Percentiles rank a stretch among this genome's conserved stretches.
Evolutionary conservation across 2,888 invertebrate genomes (phyloP).

Genomic region (Trissoscelio sp.): DNA sequence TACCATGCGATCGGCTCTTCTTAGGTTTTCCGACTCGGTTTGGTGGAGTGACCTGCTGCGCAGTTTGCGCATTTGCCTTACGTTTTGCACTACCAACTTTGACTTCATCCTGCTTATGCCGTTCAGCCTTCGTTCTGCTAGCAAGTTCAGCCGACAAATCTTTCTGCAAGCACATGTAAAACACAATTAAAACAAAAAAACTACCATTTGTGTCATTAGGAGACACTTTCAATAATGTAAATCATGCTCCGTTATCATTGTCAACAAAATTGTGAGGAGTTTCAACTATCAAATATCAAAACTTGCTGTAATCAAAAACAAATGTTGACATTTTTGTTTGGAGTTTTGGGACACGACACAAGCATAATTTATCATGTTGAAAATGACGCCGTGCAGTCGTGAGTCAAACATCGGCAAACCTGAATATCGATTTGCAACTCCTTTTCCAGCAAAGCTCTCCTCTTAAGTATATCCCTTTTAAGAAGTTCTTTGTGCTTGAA

Average conservation of each 20-base stretch:
- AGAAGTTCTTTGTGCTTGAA: slow-evolving; percentile 95
- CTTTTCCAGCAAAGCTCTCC: slow-evolving; percentile 93
- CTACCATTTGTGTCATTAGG: background rate
- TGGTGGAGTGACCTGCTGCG: slow-evolving; percentile 80
- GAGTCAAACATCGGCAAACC: slow-evolving; percentile 82
- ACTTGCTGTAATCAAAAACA: background rate
- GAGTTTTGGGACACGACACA: slow-evolving; percentile 17
- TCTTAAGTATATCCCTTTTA: slow-evolving; percentile 96
- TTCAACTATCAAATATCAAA: background rate
- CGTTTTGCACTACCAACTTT: slow-evolving; percentile 86
- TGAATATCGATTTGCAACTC: slow-evolving; percentile 96
- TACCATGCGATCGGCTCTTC: slow-evolving; percentile 79
- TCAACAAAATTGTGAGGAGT: background rate
- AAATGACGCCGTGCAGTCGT: slow-evolving; percentile 57
- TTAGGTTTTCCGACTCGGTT: slow-evolving; percentile 80
- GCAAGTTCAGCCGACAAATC: slow-evolving; percentile 90
- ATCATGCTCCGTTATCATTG: slow-evolving; percentile 44
- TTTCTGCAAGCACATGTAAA: slow-evolving; percentile 84
- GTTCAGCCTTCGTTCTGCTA: slow-evolving; percentile 88
- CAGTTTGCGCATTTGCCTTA: slow-evolving; percentile 84
- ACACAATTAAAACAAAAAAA: slow-evolving; percentile 41
- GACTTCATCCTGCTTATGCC: slow-evolving; percentile 88
- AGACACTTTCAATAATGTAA: slow-evolving; percentile 53
- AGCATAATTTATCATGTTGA: slow-evolving; percentile 62
- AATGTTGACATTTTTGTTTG: background rate